phyloP scores from a whole-genome alignment of 1,140 invertebrate genomes.

The Marisa cornuarietis region DNA sequence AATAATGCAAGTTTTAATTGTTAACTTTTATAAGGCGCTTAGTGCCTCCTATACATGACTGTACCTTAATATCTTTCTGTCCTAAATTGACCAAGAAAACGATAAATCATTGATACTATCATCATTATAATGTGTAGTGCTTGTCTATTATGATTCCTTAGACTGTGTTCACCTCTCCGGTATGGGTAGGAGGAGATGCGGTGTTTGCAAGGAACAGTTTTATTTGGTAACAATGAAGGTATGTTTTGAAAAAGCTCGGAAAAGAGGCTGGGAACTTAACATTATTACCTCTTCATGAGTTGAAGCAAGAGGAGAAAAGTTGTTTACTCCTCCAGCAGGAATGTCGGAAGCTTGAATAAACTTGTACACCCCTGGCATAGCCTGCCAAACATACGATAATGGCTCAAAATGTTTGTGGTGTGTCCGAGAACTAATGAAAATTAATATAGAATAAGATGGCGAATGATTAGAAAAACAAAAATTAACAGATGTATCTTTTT shows the following conservation, averaged over 20 bases:
- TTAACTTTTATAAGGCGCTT: no score
- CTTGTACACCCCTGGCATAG: conserved; percentile 60
- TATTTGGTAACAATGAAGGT: neutral
- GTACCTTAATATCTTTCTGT: no score
- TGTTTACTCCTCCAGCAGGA: conserved; percentile 58
- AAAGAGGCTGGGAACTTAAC: conserved; percentile 23
- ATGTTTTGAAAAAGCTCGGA: neutral
- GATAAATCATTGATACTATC: no score
- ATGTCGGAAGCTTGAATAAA: conserved; percentile 66
- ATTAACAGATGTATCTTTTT: neutral
- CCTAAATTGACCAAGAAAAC: no score
- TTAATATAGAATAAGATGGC: neutral
- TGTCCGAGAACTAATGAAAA: neutral
- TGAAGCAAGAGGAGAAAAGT: conserved; percentile 19
- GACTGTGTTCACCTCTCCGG: no score
- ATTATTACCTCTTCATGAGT: conserved; percentile 18
- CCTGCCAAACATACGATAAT: neutral
- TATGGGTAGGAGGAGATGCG: neutral
- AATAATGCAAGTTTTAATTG: no score
- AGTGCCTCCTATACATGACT: no score
- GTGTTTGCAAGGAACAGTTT: neutral
- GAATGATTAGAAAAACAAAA: neutral
- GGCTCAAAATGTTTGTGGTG: no score
- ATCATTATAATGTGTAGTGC: no score
- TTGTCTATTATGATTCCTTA: no score